Percentiles rank a stretch among this genome's conserved stretches.
phyloP scores from a whole-genome alignment of 1,140 invertebrate species.

The Venustaconcha ellipsiformis region DNA sequence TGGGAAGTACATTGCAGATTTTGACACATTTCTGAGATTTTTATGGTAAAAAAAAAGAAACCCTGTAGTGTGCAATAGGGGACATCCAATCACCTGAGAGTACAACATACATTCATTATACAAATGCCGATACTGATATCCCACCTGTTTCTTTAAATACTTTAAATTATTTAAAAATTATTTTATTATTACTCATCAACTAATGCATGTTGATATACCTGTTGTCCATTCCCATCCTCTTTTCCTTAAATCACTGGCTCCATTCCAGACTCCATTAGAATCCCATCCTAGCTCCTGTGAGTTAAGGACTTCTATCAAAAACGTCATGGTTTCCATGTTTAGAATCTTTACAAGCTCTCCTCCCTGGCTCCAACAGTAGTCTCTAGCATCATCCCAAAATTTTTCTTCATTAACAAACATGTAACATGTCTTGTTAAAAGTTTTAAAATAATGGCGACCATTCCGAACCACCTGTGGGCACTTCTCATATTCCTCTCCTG shows the following conservation, averaged over 20 bases:
- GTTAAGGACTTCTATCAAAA: slow-evolving; percentile 44
- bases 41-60: too few relatives aligned
- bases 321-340: slow-evolving; percentile 44
- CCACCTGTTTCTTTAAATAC: too few relatives aligned
- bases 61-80: too few relatives aligned
- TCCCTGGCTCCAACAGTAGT: slow-evolving; percentile 45
- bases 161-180: too few relatives aligned
- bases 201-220: slow-evolving; percentile 24
- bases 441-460: slow-evolving; percentile 16
- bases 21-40: too few relatives aligned
- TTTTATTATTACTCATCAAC: too few relatives aligned
- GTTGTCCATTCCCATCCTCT: slow-evolving; percentile 50
- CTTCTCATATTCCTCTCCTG: slow-evolving; percentile 1
- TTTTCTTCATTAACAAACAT: slow-evolving; percentile 49
- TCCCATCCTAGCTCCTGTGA: slow-evolving; percentile 42
- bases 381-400: slow-evolving; percentile 46
- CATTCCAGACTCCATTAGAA: slow-evolving; percentile 54
- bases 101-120: too few relatives aligned
- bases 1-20: too few relatives aligned
- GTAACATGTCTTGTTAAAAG: slow-evolving; percentile 41
- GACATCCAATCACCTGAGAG: too few relatives aligned
- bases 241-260: slow-evolving; percentile 34
- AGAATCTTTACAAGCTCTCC: slow-evolving; percentile 45
- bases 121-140: too few relatives aligned
- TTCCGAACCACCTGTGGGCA: slow-evolving; percentile 17